Conservation (phyloP, 2,888 invertebrate species). For the Chaitophorus viminalis region DNA sequence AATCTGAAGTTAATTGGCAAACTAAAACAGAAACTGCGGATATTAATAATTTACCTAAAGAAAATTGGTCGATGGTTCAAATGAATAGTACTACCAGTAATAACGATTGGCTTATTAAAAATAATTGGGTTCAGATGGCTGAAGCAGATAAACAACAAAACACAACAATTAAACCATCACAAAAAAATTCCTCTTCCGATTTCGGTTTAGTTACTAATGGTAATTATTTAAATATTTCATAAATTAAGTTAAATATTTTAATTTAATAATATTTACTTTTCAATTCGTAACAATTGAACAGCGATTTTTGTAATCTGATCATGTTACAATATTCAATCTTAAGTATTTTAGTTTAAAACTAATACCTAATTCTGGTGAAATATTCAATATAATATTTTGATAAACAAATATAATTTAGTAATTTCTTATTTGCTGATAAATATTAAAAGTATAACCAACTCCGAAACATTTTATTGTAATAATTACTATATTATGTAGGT, state of each 20-base stretch:
- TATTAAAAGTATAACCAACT: no score
- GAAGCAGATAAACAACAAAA: slow-evolving; percentile 32
- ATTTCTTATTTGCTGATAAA: no score
- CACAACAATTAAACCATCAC: not conserved
- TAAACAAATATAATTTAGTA: no score
- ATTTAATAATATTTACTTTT: not conserved
- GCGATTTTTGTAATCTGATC: no score
- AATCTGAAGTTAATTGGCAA: slow-evolving; percentile 40
- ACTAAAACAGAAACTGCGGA: slow-evolving; percentile 13
- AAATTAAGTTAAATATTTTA: not conserved
- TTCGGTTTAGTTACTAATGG: slow-evolving; percentile 50
- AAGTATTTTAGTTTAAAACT: no score
- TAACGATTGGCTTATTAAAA: slow-evolving; percentile 42
- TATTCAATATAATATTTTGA: no score
- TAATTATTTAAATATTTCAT: not conserved
- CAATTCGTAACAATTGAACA: not conserved
- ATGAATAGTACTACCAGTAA: slow-evolving; percentile 12
- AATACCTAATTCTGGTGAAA: no score
- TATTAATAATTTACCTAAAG: slow-evolving; percentile 40
- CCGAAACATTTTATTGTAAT: no score
- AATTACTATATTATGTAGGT: no score
- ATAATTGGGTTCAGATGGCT: slow-evolving; percentile 50
- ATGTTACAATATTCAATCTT: no score
- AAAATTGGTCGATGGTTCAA: slow-evolving; percentile 44
- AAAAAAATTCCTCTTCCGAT: slow-evolving; percentile 26